Percentiles rank a stretch among this genome's conserved stretches.
Conservation (phyloP, 2,113 vertebrate species). For the Dromiciops gliroides region DNA sequence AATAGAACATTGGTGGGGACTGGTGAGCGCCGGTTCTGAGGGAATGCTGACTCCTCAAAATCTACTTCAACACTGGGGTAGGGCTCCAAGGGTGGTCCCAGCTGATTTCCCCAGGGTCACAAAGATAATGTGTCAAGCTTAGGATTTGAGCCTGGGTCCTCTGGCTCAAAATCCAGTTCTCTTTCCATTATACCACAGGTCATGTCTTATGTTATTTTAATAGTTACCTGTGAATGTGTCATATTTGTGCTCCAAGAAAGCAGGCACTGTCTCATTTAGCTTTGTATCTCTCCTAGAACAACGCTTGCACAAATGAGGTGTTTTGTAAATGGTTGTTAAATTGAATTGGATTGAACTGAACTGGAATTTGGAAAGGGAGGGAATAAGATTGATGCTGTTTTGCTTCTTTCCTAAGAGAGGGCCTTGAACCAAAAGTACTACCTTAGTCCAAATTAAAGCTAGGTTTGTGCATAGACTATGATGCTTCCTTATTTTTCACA, state of each 20-base stretch:
- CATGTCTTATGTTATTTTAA: neutral
- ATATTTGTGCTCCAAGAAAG: neutral
- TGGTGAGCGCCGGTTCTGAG: neutral
- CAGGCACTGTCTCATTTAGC: neutral
- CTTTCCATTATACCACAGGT: neutral
- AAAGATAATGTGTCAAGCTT: neutral
- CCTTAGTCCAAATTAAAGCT: neutral
- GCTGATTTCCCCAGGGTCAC: neutral
- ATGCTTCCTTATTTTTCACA: conserved; percentile 16
- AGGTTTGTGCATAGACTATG: neutral
- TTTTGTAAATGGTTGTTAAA: neutral
- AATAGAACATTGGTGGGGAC: neutral
- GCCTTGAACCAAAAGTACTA: neutral
- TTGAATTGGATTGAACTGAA: neutral
- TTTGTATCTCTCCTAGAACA: neutral
- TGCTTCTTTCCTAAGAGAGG: neutral
- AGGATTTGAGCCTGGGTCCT: neutral
- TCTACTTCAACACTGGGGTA: neutral
- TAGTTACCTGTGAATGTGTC: neutral
- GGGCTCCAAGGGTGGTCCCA: neutral
- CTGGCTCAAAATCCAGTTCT: neutral
- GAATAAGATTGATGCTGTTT: neutral
- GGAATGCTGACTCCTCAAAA: neutral
- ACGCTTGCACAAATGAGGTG: neutral
- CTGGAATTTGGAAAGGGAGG: neutral